phyloP scores from a whole-genome alignment of 2,797 vertebrate species.

The Girardinus metallicus region DNA sequence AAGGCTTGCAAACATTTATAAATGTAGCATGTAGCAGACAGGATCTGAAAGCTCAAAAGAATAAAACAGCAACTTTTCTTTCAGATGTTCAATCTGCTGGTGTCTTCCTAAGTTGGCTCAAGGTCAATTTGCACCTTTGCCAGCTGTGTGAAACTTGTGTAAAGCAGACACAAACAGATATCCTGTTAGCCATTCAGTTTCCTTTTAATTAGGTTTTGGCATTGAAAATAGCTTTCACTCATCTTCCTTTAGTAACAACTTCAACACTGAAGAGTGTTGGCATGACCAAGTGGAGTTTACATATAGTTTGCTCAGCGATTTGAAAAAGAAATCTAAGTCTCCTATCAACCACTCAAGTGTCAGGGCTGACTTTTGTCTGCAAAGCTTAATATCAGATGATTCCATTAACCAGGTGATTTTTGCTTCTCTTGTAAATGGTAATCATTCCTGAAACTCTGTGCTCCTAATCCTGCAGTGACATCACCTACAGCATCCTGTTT shows the following conservation, averaged over 20 bases:
- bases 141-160: background rate
- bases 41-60: background rate
- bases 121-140: background rate
- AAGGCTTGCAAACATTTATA: background rate
- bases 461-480: constrained; percentile 82
- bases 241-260: background rate
- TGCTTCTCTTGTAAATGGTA: constrained; percentile 1
- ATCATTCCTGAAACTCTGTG: constrained; percentile 7
- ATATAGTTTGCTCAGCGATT: background rate
- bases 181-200: background rate
- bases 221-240: background rate
- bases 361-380: background rate
- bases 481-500: constrained; percentile 96
- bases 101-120: background rate
- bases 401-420: background rate
- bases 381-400: background rate
- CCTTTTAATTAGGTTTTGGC: background rate
- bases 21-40: background rate
- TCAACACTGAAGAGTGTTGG: background rate
- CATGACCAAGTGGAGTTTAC: background rate
- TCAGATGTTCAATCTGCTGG: background rate
- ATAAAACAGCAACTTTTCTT: background rate
- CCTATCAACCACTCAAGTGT: background rate
- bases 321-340: background rate
- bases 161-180: background rate